A percentile compares a stretch with the other conserved stretches of the same genome.
Evolutionary conservation across 1,140 invertebrate genomes (phyloP).

Genomic region (Drosophila melanica): DNA sequence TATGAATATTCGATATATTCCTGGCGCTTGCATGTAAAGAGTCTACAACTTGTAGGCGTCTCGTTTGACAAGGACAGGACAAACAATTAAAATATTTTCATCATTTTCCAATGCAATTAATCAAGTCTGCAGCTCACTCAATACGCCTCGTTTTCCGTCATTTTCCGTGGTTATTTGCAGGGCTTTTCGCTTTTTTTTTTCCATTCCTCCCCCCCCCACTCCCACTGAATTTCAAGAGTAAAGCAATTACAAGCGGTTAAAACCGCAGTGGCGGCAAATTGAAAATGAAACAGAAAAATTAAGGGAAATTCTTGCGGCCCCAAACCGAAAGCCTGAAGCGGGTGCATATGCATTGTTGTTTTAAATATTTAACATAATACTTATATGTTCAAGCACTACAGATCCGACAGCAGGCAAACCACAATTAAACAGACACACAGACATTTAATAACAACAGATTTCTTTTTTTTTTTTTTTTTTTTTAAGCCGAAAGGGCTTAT

Average conservation of each 20-base stretch:
- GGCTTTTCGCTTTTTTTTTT: constrained; percentile 25
- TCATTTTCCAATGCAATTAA: constrained; percentile 53
- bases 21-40: too few relatives aligned
- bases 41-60: neutral
- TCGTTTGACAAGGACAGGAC: constrained; percentile 1
- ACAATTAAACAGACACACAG: constrained; percentile 28
- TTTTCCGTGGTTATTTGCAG: constrained; percentile 39
- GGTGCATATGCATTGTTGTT: constrained; percentile 30
- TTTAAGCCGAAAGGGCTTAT: constrained; percentile 32
- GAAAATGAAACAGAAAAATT: constrained; percentile 30
- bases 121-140: constrained; percentile 40
- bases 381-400: constrained; percentile 6
- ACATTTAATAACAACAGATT: constrained; percentile 37
- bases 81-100: constrained; percentile 58
- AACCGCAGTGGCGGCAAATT: constrained; percentile 46
- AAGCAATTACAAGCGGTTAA: constrained; percentile 57
- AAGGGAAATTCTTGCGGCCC: constrained; percentile 26
- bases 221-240: constrained; percentile 42
- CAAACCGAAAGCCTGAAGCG: constrained; percentile 10
- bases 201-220: neutral
- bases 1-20: too few relatives aligned
- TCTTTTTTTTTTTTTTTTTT: too few relatives aligned
- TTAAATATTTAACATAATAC: constrained; percentile 52
- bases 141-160: constrained; percentile 22
- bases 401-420: constrained; percentile 18